Conservation (phyloP, 2,888 invertebrate species). For the Lasius platythorax region DNA sequence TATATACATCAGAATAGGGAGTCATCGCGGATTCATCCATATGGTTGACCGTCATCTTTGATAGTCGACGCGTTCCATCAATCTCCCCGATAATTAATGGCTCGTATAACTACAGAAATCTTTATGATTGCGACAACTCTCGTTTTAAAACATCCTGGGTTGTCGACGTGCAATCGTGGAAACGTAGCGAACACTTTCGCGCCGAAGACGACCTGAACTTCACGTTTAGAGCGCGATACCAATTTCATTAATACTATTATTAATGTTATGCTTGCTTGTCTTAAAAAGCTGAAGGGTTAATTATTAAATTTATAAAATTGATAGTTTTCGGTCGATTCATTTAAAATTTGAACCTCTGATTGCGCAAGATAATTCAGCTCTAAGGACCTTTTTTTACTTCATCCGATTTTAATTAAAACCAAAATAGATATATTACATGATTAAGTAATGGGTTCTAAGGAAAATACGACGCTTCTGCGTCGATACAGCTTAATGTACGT, state of each 20-base stretch:
- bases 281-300: background rate
- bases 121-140: constrained; percentile 54
- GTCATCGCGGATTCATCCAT: constrained; percentile 30
- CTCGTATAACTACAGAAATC: constrained; percentile 72
- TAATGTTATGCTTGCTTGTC: background rate
- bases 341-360: background rate
- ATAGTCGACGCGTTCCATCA: constrained; percentile 73
- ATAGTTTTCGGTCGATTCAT: background rate
- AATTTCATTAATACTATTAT: background rate
- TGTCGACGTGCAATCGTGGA: background rate
- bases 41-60: constrained; percentile 60
- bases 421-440: background rate
- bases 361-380: background rate
- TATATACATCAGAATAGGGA: constrained; percentile 39
- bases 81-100: constrained; percentile 75
- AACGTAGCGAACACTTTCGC: background rate
- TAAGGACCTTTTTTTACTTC: background rate
- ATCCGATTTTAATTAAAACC: background rate
- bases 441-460: constrained; percentile 5
- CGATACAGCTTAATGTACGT: background rate
- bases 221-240: background rate
- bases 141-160: background rate
- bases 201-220: background rate
- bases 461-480: background rate
- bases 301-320: background rate